Evolutionary conservation across 2,888 invertebrate genomes (phyloP).

Genomic region (Anaspis maculata): DNA sequence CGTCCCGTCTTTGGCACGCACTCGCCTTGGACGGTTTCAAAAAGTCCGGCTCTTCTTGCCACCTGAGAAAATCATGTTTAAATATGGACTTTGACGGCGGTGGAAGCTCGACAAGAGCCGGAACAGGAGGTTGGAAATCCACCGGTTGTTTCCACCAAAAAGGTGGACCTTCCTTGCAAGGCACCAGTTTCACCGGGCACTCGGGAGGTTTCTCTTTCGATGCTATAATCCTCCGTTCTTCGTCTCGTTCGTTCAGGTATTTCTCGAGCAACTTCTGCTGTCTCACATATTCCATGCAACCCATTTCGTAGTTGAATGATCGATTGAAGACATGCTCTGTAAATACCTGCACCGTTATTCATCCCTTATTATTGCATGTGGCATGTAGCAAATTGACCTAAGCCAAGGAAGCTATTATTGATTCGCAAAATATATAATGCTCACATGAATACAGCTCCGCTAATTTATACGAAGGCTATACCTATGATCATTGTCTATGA

Average conservation of each 20-base stretch:
- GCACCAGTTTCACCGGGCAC: conserved; percentile 16
- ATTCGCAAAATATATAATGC: too few species aligned
- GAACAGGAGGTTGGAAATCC: too few species aligned
- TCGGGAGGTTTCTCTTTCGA: conserved; percentile 16
- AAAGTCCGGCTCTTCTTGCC: conserved; percentile 46
- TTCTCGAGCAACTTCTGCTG: conserved; percentile 34
- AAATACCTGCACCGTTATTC: conserved; percentile 2
- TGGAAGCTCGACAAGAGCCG: too few species aligned
- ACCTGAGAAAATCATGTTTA: conserved; percentile 32
- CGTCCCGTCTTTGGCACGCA: conserved; percentile 32
- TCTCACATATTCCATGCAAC: conserved; percentile 45
- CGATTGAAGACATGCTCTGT: conserved; percentile 45
- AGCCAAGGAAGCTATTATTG: too few species aligned
- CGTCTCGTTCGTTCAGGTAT: conserved; percentile 4
- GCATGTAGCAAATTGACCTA: too few species aligned
- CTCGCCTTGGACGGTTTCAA: conserved; percentile 20
- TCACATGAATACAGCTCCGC: too few species aligned
- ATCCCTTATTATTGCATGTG: not conserved
- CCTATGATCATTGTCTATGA: too few species aligned
- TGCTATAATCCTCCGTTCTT: conserved; percentile 14
- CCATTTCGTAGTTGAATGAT: conserved; percentile 50
- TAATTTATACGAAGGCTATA: too few species aligned
- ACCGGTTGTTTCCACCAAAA: conserved; percentile 30
- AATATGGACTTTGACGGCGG: conserved; percentile 1
- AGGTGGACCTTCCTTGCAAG: conserved; percentile 27